These are phyloP conservation scores for Benitochromis conjunctus DNA, from an alignment of 2,113 vertebrate species.

Conservation along the genomic window DNA sequence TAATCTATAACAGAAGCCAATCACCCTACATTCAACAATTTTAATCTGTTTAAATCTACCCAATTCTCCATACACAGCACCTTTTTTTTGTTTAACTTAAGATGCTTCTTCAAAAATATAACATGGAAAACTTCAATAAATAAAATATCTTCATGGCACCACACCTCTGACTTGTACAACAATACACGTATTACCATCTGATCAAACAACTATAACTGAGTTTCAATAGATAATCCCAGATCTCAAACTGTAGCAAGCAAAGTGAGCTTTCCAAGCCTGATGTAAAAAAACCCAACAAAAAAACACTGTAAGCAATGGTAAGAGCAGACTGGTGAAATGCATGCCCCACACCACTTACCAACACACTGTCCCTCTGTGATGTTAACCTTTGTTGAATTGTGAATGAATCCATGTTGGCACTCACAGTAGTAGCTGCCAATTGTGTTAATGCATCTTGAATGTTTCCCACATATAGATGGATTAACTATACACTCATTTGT, in stretches of 20 bases:
- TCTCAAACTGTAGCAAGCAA: not conserved
- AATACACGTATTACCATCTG: not conserved
- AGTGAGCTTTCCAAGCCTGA: not conserved
- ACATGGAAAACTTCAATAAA: not conserved
- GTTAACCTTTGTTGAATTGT: fast-evolving
- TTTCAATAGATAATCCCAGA: not conserved
- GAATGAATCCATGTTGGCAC: not conserved
- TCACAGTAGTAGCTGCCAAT: conserved; percentile 31
- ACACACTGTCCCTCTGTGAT: conserved; percentile 12
- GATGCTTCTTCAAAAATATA: not conserved
- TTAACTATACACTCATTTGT: not conserved
- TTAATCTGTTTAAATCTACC: not conserved
- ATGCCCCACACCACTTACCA: conserved; percentile 21
- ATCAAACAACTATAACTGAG: not conserved
- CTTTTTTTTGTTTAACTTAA: not conserved
- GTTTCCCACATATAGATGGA: fast-evolving
- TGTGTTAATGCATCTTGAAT: conserved; percentile 29
- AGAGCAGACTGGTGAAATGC: not conserved
- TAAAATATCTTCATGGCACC: not conserved
- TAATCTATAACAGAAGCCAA: not conserved
- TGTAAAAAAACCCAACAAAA: no score
- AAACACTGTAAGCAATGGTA: not conserved
- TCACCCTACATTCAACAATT: not conserved
- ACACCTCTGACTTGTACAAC: not conserved
- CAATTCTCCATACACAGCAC: not conserved